Base-by-base conservation (phyloP, 1,140 invertebrate species). In the Micrasema minimum region DNA sequence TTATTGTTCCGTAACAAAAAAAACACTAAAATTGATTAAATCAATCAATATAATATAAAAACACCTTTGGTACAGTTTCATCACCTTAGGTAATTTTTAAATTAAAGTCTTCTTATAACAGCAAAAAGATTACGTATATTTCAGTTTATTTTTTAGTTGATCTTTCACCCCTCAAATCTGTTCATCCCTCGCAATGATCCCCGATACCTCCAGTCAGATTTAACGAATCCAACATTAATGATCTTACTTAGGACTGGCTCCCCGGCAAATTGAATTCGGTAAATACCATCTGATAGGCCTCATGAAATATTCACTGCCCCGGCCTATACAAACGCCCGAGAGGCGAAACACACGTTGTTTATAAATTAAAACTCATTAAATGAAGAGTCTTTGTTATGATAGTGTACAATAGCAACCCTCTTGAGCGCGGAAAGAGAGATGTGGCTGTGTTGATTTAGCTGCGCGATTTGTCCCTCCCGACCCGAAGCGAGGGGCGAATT, bases 341-440 rank as follows among this genome's bases (percentile, higher is more conserved):
- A 43, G 38, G 37, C 23, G 57, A 43, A 51, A 48, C 71, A 72
- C 66, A 66, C 71, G 66, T 72, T 69, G 71, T 31, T 69, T 72
- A 72, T 72, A 72, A 72, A 72, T 72, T 72, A 72, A 72, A 72
- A 69, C 71, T 72, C 71, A 72, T 72, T 72, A 72, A 72, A 72
- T 69, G 66, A 69, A 69, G 66, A 72, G 71, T 59, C 71, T 50
- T 72, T 72, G 71, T 72, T 62, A 64, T 53, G 65, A 53, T 50
- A 16, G 66, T 53, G 51, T 11, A 72, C 65, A 72, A 72, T 72
- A 46, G 65, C 22, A 20, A 10, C 37, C 38, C 62, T 23, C 64
- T 71, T 71, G 68, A 62, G 62, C 59, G 20, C 48, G 46, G 64
- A 68, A 67, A 67, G 71, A 72, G 69, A 57, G 46, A 48, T 48